Conservation (phyloP, 2,888 invertebrate species). For the Dicyrtoma fusca region DNA sequence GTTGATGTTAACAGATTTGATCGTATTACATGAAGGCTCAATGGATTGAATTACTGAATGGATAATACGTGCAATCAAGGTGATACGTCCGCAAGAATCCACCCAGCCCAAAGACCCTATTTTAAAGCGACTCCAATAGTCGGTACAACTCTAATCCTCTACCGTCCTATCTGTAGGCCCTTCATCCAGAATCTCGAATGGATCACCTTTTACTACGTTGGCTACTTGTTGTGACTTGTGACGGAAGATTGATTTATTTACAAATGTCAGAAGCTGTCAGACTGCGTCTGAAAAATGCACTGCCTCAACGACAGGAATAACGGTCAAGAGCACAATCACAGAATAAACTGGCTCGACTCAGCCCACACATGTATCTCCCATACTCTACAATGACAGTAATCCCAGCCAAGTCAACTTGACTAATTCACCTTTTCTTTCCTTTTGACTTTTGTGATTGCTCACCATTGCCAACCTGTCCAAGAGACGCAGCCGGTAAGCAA, state of each 20-base stretch:
- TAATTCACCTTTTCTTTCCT: too few species aligned
- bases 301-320: neutral
- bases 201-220: too few species aligned
- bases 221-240: too few species aligned
- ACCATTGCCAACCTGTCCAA: too few species aligned
- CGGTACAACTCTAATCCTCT: too few species aligned
- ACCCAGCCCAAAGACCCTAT: neutral
- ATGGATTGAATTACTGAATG: neutral
- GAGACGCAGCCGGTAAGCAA: too few species aligned
- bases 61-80: neutral
- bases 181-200: too few species aligned
- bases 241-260: conserved; percentile 9
- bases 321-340: conserved; percentile 7
- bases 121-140: too few species aligned
- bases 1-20: neutral
- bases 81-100: neutral
- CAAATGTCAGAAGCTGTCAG: conserved; percentile 1
- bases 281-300: neutral
- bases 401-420: neutral
- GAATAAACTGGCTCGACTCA: too few species aligned
- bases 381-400: neutral
- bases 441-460: too few species aligned
- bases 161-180: too few species aligned
- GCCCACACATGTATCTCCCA: neutral
- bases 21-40: too few species aligned